A percentile compares a stretch with the other conserved stretches of the same genome.
These are phyloP conservation scores for Sanderia malayensis DNA, from an alignment of 30 jellyfish, hydroid and myxozoan species.

Conservation along the genomic window DNA sequence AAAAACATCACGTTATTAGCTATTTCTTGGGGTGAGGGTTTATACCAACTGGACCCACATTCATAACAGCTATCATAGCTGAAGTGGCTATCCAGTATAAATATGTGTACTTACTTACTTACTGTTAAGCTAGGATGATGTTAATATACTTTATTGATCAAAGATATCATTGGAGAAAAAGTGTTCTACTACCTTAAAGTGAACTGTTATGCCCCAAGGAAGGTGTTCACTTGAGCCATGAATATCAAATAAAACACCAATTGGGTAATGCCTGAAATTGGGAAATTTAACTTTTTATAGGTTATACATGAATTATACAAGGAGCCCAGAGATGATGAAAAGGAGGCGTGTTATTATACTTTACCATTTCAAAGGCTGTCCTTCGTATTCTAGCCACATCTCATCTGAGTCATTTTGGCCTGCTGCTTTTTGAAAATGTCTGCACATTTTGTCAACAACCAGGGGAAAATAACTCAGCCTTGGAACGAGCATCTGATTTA, in stretches of 20 bases:
- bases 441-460: constrained; percentile 89
- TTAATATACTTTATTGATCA: no score
- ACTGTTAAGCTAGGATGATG: no score
- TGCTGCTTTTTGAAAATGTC: constrained; percentile 90
- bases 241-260: constrained; percentile 89
- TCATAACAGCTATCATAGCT: no score
- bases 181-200: constrained; percentile 88
- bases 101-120: no score
- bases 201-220: constrained; percentile 95
- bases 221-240: constrained; percentile 65
- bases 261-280: constrained; percentile 93
- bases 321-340: no score
- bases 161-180: no score
- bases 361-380: constrained; percentile 94
- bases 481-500: constrained; percentile 77
- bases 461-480: constrained; percentile 93
- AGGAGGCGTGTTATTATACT: neutral
- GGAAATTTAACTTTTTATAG: no score
- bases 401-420: constrained; percentile 86
- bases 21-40: no score
- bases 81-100: no score
- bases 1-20: no score
- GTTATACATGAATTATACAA: no score
- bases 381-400: constrained; percentile 94
- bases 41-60: no score